Evolutionary conservation across 2,113 vertebrate species (phyloP), one percentile per base, ranked within the genome.

Genomic region (Noturus placidus): DNA sequence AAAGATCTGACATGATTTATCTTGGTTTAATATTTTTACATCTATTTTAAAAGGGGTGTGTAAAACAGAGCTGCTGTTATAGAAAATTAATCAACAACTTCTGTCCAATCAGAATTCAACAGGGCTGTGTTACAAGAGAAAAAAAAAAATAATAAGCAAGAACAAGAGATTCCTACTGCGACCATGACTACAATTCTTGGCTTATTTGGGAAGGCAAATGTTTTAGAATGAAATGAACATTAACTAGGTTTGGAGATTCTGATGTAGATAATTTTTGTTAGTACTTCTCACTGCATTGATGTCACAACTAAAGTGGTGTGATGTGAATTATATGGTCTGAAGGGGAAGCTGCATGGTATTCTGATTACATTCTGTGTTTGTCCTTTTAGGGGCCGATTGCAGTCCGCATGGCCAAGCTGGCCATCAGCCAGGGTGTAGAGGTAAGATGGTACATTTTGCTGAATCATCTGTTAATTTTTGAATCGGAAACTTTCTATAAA

Each of bases 381-480:
- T 82, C 85, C 76, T 83, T 91, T 87, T 94, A 99, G 98, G 98
- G 98, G 92, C 98, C 98, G 33, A 96, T 99, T 91, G 98, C 98
- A 90, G 93, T 99, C 92, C 95, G 98, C 94, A 97, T 99, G 96
- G 98, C 98, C 78, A 99, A 99, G 92, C 92, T 99, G 92, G 97
- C 98, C 0, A 99, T 99, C 91, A 97, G 97, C 93, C 98, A 97
- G 93, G 98, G 98, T 57, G 98, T 98, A 91, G 98, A 99, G 96
- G 98, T 99, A 94, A 96, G 96, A 87, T 74, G 87, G 11, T 46
- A 82, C 27, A 63, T 42, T 35, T 50, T 57, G 19, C 4, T 85
- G 35, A 61, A 76, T 25, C 74, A 56, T 79, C 27, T 65, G 4
- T 54, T 50, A 8, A 38, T 81, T 81, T 50, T 2, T 61, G 52